Base-by-base conservation (phyloP, 37 sponge, comb jelly and placozoan genomes). In the Beroe forskalii region DNA sequence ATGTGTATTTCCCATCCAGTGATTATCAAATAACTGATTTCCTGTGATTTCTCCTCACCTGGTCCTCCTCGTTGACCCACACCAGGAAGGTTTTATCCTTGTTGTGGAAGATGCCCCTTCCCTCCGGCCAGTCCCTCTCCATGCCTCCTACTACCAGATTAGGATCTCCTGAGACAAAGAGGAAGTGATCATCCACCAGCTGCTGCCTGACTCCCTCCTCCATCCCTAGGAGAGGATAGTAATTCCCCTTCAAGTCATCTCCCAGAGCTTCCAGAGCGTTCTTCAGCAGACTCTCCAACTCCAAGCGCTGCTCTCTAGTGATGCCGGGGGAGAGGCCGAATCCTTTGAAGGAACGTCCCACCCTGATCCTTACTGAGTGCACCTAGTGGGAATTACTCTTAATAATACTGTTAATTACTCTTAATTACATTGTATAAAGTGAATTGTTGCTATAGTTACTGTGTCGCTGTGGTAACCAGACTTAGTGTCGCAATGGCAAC, bases 21-120 rank as follows among this genome's bases (percentile, higher is more conserved):
- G n/a, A n/a, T n/a, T n/a, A n/a, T n/a, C n/a, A n/a, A n/a, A n/a
- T n/a, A n/a, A n/a, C n/a, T n/a, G n/a, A n/a, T n/a, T n/a, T n/a
- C n/a, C n/a, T n/a, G n/a, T n/a, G n/a, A n/a, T n/a, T n/a, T n/a
- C n/a, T n/a, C n/a, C 55, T 6, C 12, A 48, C 55, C 62, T 92
- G 93, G 67, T 92, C 93, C 86, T 92, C 93, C 67, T 92, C 93
- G 89, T 92, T 92, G 8, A 92, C 91, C 93, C 93, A 92, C 67
- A 91, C 91, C 41, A 92, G 67, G 76, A 92, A 92, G 43, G 48
- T 91, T 83, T 92, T 92, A 32, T 90, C 91, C 60, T 80, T 67
- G 93, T 92, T 92, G 67, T 92, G 93, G 62, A 41, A 92, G 64
- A 92, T 92, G 0, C 93, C 93, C 39, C 93, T 86, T 9, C 90